Evolutionary conservation across 2,113 vertebrate genomes (phyloP).

Genomic region (Pungitius pungitius): DNA sequence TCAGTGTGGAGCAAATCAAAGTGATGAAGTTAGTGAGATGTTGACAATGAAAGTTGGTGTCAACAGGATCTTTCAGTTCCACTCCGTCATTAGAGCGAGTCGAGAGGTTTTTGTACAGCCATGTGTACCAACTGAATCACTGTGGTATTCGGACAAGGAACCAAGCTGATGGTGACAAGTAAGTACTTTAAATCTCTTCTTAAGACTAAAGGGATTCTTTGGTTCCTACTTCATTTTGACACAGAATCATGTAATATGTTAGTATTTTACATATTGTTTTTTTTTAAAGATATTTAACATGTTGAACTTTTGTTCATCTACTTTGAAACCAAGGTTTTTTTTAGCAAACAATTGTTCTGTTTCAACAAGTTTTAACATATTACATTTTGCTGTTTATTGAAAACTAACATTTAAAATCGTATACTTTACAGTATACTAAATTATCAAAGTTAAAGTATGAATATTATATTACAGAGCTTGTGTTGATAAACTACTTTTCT

Average conservation of each 20-base stretch:
- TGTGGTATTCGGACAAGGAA: constrained; percentile 80
- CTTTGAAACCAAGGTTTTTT: neutral
- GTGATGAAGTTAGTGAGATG: constrained; percentile 11
- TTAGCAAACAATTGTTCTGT: no score
- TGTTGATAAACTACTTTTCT: neutral
- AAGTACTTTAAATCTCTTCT: constrained; percentile 46
- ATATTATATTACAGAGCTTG: neutral
- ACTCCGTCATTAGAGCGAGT: constrained; percentile 50
- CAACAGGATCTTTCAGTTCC: constrained; percentile 56
- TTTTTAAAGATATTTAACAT: neutral
- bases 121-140: constrained; percentile 67
- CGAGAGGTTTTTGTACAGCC: constrained; percentile 74
- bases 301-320: neutral
- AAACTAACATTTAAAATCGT: no score
- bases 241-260: neutral
- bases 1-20: neutral
- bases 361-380: no score
- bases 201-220: neutral
- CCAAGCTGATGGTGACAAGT: constrained; percentile 70
- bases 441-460: no score
- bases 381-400: no score
- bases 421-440: no score
- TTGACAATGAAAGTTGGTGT: constrained; percentile 34
- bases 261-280: no score
- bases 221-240: neutral